Base-by-base conservation (phyloP, 1,140 invertebrate species). In the Brachionus rubens region DNA sequence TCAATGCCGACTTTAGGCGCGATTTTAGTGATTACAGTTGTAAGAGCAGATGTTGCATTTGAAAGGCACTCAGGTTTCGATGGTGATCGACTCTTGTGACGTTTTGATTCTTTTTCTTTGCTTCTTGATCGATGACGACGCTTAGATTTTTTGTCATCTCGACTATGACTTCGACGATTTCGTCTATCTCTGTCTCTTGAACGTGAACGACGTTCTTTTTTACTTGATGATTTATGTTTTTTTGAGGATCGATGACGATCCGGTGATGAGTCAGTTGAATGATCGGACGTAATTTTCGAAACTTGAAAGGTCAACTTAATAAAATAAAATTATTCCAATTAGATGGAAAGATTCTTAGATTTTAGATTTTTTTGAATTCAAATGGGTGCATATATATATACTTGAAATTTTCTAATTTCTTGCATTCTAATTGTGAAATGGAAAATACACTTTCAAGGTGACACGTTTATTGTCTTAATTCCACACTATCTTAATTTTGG, bases 1-100 rank as follows among this genome's bases (percentile, higher is more conserved):
- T 65, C 59, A 2, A 65, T 65, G 40, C 59, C 59, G 12, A 65
- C 59, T 24, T 65, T 65, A 21, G 59, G 59, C 3, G 59, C 59
- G 9, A 65, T 65, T 65, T 65, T 65, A 41, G 16, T 65, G 3
- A 65, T 43, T 10, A 65, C 59, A 10, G 40, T 65, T 21, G 36
- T 65, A 10, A 65, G 41, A n/a, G 36, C 14, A 1, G 59, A 24
- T 9, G 40, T 40, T 21, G n/a, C 30, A 16, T 59, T 36, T 59
- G 9, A 4, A n/a, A 33, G 19, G 5, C 3, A 12, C 24, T 65
- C 41, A 12, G 26, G 36, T 0, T 3, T 0, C 24, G 33, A 24
- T 21, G 40, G 40, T 14, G 21, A 19, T 21, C 59, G 59, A 19
- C 59, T 65, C 10, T 65, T 65, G 16, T 16, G 43, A 14, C n/a